Evolutionary conservation across 2,888 invertebrate species (phyloP), one percentile per base, ranked within the genome.

Genomic region (Saturnia japonica): DNA sequence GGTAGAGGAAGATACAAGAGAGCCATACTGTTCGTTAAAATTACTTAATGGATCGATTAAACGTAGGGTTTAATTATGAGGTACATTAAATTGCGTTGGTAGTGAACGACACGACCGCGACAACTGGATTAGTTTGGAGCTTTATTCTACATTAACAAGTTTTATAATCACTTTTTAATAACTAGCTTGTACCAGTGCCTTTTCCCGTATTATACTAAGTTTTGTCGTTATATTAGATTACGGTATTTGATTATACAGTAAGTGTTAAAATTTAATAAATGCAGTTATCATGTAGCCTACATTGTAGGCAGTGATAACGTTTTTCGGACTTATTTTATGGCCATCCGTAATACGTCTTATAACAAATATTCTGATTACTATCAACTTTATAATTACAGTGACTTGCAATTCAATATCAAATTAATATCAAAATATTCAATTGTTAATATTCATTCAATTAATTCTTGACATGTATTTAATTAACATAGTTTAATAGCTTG

Each of bases 41-140:
- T 90, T 90, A 89, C 88, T 87, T 90, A 89, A 90, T 90, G 85
- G 86, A 88, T 90, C 89, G 89, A 91, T 92, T 91, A 87, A 89
- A 85, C 79, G 82, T 82, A 79, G 82, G 82, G 82, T 87, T 88
- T 87, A 87, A 88, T 88, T 89, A 88, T 84, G 82, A 84, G 79
- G 82, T 80, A 85, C 82, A 85, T 83, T 85, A 85, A 86, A 85
- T 83, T 69, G 73, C 75, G 74, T 71, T 68, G 77, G 74, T 78
- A 75, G 73, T 75, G 68, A 62, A 70, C 72, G 74, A 76, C 75
- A 78, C 73, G 75, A 74, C 76, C 75, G 77, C 73, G 75, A 75
- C 76, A 74, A 74, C 76, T 70, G 70, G 73, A 77, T 79, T 79
- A 77, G 77, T 79, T 75, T 72, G 72, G 70, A 72, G 25, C 40